These are phyloP conservation scores for Peucedramus taeniatus DNA, from an alignment of 2,113 vertebrate species.

Conservation along the genomic window DNA sequence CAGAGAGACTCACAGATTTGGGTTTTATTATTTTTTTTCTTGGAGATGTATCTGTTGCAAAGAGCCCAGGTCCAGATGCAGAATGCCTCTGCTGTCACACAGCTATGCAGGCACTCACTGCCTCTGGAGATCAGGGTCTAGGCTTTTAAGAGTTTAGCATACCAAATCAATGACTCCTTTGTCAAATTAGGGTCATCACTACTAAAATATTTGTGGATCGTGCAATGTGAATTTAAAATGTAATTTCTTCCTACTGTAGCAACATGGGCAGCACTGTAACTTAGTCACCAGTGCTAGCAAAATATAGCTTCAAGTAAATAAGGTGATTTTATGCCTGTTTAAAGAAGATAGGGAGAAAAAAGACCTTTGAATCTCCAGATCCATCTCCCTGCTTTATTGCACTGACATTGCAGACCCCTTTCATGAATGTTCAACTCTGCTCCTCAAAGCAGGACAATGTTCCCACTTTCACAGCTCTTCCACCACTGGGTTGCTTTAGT, in stretches of 20 bases:
- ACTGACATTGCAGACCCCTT: neutral
- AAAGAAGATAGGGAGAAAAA: neutral
- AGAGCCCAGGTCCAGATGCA: neutral
- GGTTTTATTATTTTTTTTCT: accelerated
- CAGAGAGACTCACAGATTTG: neutral
- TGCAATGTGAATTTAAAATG: neutral
- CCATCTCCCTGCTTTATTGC: neutral
- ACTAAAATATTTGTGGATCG: neutral
- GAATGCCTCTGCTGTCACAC: neutral
- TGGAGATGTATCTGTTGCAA: neutral
- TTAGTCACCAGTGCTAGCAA: neutral
- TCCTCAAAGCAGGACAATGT: neutral
- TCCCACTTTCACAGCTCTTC: neutral
- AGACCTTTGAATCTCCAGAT: neutral
- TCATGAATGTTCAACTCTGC: neutral
- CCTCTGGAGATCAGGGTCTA: neutral
- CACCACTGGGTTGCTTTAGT: neutral
- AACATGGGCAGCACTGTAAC: neutral
- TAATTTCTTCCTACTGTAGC: neutral
- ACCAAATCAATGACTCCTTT: neutral
- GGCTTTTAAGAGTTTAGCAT: neutral
- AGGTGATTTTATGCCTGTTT: neutral
- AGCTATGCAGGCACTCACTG: neutral
- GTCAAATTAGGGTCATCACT: neutral
- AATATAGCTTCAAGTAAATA: neutral